These are phyloP conservation scores for Doryteuthis pealeii DNA, from an alignment of 1,140 invertebrate species.

Conservation along the genomic window DNA sequence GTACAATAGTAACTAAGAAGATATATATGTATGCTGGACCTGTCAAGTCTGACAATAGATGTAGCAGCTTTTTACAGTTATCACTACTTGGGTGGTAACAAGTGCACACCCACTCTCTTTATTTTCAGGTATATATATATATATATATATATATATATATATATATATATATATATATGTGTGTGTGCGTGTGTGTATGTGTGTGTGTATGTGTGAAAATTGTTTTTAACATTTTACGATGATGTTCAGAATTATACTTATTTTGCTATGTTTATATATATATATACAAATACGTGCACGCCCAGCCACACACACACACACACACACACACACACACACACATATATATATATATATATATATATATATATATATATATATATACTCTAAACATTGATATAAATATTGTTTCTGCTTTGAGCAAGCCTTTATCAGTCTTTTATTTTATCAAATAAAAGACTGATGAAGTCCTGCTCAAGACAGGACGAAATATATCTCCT, in stretches of 20 bases:
- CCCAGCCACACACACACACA: too few species aligned
- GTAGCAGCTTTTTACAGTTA: too few species aligned
- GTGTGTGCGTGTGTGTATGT: background rate
- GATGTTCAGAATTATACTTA: background rate
- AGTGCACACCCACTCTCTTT: too few species aligned
- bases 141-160: background rate
- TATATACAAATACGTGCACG: background rate
- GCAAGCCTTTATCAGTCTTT: background rate
- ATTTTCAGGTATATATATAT: too few species aligned
- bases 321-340: background rate
- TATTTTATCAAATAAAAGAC: background rate
- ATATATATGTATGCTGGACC: background rate
- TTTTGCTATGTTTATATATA: background rate
- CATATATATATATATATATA: background rate
- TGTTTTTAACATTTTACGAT: background rate
- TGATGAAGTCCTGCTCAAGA: too few species aligned
- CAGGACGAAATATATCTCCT: too few species aligned
- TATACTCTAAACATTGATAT: too few species aligned
- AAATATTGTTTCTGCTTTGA: background rate
- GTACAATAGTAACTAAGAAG: background rate
- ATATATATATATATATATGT: background rate
- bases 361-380: background rate
- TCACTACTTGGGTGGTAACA: too few species aligned
- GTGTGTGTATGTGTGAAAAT: background rate
- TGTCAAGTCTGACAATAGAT: too few species aligned